Percentiles rank a stretch among this genome's conserved stretches.
phyloP scores from a whole-genome alignment of 2,888 invertebrate species.

The Cantharis rufa region DNA sequence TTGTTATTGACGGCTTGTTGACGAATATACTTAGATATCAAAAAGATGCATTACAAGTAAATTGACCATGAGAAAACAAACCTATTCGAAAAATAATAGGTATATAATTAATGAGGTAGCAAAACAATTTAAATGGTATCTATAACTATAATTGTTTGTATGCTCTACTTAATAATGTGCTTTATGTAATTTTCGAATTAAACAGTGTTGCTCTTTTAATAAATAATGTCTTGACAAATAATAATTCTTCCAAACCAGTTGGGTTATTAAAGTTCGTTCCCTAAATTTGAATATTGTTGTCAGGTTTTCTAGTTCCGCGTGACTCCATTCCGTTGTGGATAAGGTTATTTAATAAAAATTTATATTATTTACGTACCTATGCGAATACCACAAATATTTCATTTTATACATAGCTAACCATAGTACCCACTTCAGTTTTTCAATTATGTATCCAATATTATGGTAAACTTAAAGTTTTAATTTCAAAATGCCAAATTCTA shows the following conservation, averaged over 20 bases:
- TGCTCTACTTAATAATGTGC: background rate
- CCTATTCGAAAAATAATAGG: background rate
- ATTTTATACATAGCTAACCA: background rate
- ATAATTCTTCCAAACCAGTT: background rate
- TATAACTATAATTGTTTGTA: background rate
- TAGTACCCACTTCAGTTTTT: background rate
- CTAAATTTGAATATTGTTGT: background rate
- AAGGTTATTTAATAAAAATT: too few relatives aligned
- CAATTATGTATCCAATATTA: background rate
- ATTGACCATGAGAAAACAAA: background rate
- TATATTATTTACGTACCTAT: background rate
- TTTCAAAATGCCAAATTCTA: background rate
- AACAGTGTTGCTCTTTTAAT: background rate
- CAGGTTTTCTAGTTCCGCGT: background rate
- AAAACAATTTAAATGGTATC: background rate
- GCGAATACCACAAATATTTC: background rate
- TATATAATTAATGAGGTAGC: background rate
- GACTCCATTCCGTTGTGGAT: too few relatives aligned
- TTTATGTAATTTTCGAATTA: background rate
- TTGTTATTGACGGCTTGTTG: background rate
- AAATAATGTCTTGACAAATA: background rate
- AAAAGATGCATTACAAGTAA: background rate
- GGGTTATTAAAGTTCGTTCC: background rate
- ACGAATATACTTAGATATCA: background rate
- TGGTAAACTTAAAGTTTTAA: background rate